Evolutionary conservation across 1,140 invertebrate species (phyloP).

Genomic region (Idris sp.): DNA sequence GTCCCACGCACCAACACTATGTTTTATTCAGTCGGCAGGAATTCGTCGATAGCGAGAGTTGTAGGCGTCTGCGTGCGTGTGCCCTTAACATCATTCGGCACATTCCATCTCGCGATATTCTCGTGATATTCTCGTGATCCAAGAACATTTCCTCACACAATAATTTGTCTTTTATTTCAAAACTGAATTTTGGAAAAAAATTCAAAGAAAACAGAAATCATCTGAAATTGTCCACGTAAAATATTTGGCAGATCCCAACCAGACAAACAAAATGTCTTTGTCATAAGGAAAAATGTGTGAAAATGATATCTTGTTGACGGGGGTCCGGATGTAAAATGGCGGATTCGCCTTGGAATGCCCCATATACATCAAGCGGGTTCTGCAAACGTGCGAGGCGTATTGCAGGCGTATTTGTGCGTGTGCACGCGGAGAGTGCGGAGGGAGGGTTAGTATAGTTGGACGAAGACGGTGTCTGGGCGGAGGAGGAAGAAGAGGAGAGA

Average conservation of each 20-base stretch:
- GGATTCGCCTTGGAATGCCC: constrained; percentile 49
- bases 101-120: constrained; percentile 37
- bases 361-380: constrained; percentile 39
- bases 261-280: constrained; percentile 25
- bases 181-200: too few species aligned
- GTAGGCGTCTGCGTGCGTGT: constrained; percentile 50
- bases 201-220: constrained; percentile 31
- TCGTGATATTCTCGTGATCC: constrained; percentile 31
- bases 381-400: constrained; percentile 33
- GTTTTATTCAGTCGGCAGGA: constrained; percentile 38
- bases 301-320: too few species aligned
- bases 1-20: constrained; percentile 54
- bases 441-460: constrained; percentile 44
- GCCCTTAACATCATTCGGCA: constrained; percentile 53
- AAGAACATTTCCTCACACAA: constrained; percentile 39
- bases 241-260: too few species aligned
- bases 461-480: constrained; percentile 62
- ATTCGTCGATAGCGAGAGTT: constrained; percentile 49
- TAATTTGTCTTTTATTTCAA: too few species aligned
- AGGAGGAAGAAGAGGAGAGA: constrained; percentile 60
- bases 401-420: constrained; percentile 32
- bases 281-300: constrained; percentile 32
- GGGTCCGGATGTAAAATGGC: constrained; percentile 50
- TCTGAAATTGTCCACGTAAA: too few species aligned
- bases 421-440: constrained; percentile 22